phyloP scores from a whole-genome alignment of 2,888 invertebrate species.

The Phyto melanocephala region DNA sequence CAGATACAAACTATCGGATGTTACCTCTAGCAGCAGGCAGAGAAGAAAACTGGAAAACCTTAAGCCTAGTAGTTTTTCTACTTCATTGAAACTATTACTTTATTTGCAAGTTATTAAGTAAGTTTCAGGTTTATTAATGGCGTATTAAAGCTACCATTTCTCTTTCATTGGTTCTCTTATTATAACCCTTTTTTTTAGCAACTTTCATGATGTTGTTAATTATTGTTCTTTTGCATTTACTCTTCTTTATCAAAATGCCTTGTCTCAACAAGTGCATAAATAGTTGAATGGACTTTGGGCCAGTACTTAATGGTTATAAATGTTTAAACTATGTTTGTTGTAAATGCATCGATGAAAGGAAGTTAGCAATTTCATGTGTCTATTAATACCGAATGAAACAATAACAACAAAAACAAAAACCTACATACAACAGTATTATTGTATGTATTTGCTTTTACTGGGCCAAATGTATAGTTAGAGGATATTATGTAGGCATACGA shows the following conservation, averaged over 20 bases:
- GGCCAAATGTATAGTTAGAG: background rate
- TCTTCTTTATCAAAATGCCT: background rate
- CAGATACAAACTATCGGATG: slow-evolving; percentile 66
- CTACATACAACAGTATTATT: background rate
- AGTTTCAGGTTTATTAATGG: slow-evolving; percentile 48
- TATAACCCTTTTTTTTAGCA: background rate
- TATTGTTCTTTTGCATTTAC: slow-evolving; percentile 4
- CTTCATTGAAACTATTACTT: slow-evolving; percentile 36
- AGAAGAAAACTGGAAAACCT: slow-evolving; percentile 7
- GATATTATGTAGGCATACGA: background rate
- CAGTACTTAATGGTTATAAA: slow-evolving; percentile 54
- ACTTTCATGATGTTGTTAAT: slow-evolving; percentile 13
- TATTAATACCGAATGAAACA: background rate
- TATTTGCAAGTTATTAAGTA: background rate
- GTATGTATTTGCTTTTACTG: background rate
- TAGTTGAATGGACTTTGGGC: slow-evolving; percentile 21
- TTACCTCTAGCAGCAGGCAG: background rate
- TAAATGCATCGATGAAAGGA: slow-evolving; percentile 14
- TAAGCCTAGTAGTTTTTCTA: slow-evolving; percentile 41
- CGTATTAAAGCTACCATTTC: background rate
- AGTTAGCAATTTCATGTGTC: slow-evolving; percentile 37
- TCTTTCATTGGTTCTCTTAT: slow-evolving; percentile 4
- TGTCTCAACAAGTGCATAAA: background rate
- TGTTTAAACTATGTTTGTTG: slow-evolving; percentile 17
- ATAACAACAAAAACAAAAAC: background rate